Evolutionary conservation across 2,113 vertebrate genomes (phyloP), one percentile per base, ranked within the genome.

Genomic region (Stigmatopora argus): DNA sequence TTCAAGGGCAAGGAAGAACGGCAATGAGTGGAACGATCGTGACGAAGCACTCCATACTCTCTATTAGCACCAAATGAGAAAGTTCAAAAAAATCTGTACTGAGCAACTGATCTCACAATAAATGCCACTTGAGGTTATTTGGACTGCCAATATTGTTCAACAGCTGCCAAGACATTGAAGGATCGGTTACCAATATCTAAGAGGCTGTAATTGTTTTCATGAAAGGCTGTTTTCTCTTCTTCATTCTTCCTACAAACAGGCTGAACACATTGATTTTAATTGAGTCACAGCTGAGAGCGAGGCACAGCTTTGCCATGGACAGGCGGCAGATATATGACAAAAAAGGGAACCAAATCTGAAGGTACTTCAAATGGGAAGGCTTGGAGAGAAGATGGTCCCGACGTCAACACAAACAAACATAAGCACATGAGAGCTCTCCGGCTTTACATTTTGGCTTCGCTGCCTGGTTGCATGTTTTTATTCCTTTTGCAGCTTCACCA

Each of bases 1-100:
- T 90, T 92, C 91, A 94, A 93, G 91, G 89, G 87, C 90, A 46
- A 66, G 67, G 57, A 65, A 56, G 41, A 73, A 34, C 44, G 67
- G 45, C 49, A 38, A 67, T 63, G 41, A 47, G 63, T 38, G 66
- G 18, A 9, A 66, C 3, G 34, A 62, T 65, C 9, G 19, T n/a
- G 18, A 6, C 58, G 12, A 41, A 60, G 21, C 23, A 56, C 56
- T 8, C 13, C 63, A 56, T 69, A n/a, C 68, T 64, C 51, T 66
- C 48, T 41, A 74, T 63, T 64, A 73, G 63, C 63, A 49, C 64
- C 66, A 62, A 53, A 67, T 34, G 51, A 62, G 34, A 51, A 70
- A 65, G 66, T 52, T 18, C 64, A 63, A 8, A 15, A 70, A 77
- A 70, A 41, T 21, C 35, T 13, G 11, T 6, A 44, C 4, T 3